phyloP scores from a whole-genome alignment of 2,888 invertebrate species.

The Campaea margaritaria region DNA sequence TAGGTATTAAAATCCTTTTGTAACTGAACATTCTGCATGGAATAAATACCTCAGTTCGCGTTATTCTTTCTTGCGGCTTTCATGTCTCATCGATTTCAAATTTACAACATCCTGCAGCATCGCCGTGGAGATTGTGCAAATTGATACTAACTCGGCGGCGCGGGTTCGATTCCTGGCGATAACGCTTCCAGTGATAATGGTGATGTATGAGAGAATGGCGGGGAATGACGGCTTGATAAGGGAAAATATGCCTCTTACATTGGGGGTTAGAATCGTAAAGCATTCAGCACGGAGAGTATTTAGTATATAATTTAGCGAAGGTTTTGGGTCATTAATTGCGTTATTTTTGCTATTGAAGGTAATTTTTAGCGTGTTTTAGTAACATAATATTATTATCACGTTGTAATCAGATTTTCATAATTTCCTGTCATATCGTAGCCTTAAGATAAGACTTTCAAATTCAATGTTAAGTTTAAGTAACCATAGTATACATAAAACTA shows the following conservation, averaged over 20 bases:
- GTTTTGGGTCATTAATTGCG: constrained; percentile 7
- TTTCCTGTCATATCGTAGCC: too few species aligned
- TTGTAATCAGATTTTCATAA: too few species aligned
- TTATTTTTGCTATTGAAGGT: not conserved
- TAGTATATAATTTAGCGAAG: not conserved
- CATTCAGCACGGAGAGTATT: not conserved
- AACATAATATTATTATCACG: too few species aligned
- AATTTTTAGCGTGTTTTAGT: too few species aligned
- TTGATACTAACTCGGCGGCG: constrained; percentile 27
- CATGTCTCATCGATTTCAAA: constrained; percentile 4
- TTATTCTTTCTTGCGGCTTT: not conserved
- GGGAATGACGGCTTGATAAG: constrained; percentile 34
- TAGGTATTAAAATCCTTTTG: too few species aligned
- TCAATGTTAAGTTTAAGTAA: too few species aligned
- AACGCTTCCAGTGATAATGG: constrained; percentile 36
- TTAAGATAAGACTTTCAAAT: too few species aligned
- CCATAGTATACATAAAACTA: too few species aligned
- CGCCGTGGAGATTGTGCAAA: constrained; percentile 27
- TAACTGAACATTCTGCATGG: too few species aligned
- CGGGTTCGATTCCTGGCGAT: constrained; percentile 35
- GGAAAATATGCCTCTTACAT: constrained; percentile 20
- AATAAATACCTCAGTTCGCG: too few species aligned
- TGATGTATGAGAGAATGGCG: constrained; percentile 33
- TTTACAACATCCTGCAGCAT: constrained; percentile 2
- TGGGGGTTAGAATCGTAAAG: constrained; percentile 9